Evolutionary conservation across 2,113 vertebrate genomes (phyloP).

Genomic region (Gopherus flavomarginatus): DNA sequence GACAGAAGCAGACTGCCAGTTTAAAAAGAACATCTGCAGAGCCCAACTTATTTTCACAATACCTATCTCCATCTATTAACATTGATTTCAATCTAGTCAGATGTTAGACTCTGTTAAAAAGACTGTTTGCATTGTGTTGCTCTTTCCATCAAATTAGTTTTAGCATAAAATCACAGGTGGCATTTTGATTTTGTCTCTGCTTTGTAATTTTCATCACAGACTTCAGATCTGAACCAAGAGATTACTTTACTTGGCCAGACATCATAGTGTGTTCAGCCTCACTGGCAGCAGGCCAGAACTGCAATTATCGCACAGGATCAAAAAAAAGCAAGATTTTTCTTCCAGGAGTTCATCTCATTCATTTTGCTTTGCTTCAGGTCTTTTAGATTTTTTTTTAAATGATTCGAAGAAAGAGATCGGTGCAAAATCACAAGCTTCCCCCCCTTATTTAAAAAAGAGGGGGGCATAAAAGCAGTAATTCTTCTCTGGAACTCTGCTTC

Average conservation of each 20-base stretch:
- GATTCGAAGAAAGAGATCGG: background rate
- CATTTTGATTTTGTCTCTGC: constrained; percentile 68
- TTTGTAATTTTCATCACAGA: constrained; percentile 71
- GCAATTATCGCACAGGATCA: constrained; percentile 56
- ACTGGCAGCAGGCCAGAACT: constrained; percentile 36
- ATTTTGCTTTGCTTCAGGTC: constrained; percentile 62
- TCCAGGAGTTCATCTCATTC: constrained; percentile 47
- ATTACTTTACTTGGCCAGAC: constrained; percentile 70
- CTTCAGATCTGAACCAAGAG: constrained; percentile 58
- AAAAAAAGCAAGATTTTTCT: constrained; percentile 22
- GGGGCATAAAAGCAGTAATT: background rate
- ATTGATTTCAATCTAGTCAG: constrained; percentile 53
- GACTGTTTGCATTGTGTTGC: constrained; percentile 41
- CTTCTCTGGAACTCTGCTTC: background rate
- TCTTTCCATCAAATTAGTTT: constrained; percentile 59
- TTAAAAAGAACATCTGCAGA: constrained; percentile 68
- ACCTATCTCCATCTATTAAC: constrained; percentile 44
- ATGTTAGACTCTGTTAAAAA: constrained; percentile 55
- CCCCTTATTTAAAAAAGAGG: background rate
- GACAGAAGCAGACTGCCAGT: constrained; percentile 59
- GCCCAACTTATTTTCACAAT: constrained; percentile 71
- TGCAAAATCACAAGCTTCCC: background rate
- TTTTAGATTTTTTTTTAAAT: background rate
- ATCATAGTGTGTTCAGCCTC: constrained; percentile 36
- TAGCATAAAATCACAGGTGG: constrained; percentile 74